Evolutionary conservation across 2,113 vertebrate species (phyloP).

Genomic region (Paedocypris sp.): DNA sequence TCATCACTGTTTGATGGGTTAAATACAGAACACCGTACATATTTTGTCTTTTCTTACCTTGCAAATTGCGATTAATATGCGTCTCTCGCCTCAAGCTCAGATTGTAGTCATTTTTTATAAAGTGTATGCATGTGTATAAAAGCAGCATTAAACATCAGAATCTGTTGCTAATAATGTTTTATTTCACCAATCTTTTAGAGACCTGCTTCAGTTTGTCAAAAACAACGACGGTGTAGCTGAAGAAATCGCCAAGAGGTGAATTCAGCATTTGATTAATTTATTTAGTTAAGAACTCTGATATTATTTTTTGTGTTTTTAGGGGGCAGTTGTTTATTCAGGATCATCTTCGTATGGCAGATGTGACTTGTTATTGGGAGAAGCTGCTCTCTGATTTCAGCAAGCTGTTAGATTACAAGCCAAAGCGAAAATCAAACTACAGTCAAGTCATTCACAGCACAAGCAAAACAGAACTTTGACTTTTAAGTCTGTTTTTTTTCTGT

Average conservation of each 20-base stretch:
- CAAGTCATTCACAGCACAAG: slow-evolving; percentile 58
- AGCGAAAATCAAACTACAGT: slow-evolving; percentile 60
- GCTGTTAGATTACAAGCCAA: slow-evolving; percentile 75
- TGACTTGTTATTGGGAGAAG: slow-evolving; percentile 87
- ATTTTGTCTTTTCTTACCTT: too few relatives aligned
- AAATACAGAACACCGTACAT: too few relatives aligned
- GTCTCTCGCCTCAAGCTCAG: too few relatives aligned
- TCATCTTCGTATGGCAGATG: slow-evolving; percentile 79
- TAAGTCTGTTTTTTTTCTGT: too few relatives aligned
- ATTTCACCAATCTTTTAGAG: slow-evolving; percentile 57
- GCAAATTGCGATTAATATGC: too few relatives aligned
- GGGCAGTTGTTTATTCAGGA: slow-evolving; percentile 77
- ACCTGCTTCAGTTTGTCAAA: slow-evolving; percentile 81
- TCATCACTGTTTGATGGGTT: too few relatives aligned
- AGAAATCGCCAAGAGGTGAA: slow-evolving; percentile 78
- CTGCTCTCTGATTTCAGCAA: slow-evolving; percentile 76
- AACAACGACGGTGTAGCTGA: slow-evolving; percentile 80
- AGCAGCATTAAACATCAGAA: background rate
- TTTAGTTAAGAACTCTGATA: background rate
- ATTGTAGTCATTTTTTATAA: too few relatives aligned
- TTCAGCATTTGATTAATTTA: background rate
- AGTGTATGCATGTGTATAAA: too few relatives aligned
- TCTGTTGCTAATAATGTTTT: background rate
- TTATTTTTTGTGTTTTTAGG: slow-evolving; percentile 52
- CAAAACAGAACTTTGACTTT: slow-evolving; percentile 74